Percentiles rank a stretch among this genome's conserved stretches.
Conservation (phyloP, 1,140 invertebrate genomes). For the Drosophila littoralis region DNA sequence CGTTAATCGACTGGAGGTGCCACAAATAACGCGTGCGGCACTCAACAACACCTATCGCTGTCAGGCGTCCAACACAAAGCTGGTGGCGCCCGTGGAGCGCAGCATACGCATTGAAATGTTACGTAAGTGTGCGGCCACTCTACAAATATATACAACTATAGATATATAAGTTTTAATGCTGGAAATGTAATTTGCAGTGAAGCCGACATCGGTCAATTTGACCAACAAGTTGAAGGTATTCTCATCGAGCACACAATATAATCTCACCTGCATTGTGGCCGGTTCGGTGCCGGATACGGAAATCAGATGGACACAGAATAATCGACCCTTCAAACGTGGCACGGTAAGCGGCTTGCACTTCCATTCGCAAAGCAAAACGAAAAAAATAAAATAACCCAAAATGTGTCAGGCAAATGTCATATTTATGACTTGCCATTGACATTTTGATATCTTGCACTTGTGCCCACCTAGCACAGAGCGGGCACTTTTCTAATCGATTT, state of each 20-base stretch:
- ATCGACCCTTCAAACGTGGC: slow-evolving; percentile 89
- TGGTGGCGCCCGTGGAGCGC: slow-evolving; percentile 91
- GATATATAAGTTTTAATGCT: slow-evolving; percentile 1
- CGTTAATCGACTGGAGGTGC: slow-evolving; percentile 90
- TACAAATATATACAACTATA: slow-evolving; percentile 3
- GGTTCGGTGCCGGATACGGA: slow-evolving; percentile 94
- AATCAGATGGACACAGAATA: slow-evolving; percentile 93
- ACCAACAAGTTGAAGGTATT: slow-evolving; percentile 89
- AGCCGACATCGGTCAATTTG: slow-evolving; percentile 90
- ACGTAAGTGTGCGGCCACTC: slow-evolving; percentile 87
- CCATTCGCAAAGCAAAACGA: neutral
- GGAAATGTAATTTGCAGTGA: slow-evolving; percentile 86
- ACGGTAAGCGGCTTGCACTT: slow-evolving; percentile 86
- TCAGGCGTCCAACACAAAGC: slow-evolving; percentile 93
- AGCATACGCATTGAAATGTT: slow-evolving; percentile 91
- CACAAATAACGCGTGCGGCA: slow-evolving; percentile 89
- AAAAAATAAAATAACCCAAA: neutral
- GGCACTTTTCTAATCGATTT: slow-evolving; percentile 78
- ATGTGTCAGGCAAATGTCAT: slow-evolving; percentile 40
- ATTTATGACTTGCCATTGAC: slow-evolving; percentile 64
- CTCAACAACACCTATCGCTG: slow-evolving; percentile 94
- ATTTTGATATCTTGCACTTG: slow-evolving; percentile 52
- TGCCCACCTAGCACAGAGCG: slow-evolving; percentile 15
- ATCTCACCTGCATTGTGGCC: slow-evolving; percentile 90
- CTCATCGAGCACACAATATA: slow-evolving; percentile 91